Evolutionary conservation across 37 sponge, comb jelly and placozoan genomes (phyloP), one percentile per base, ranked within the genome.

Genomic region (Axinella damicornis): DNA sequence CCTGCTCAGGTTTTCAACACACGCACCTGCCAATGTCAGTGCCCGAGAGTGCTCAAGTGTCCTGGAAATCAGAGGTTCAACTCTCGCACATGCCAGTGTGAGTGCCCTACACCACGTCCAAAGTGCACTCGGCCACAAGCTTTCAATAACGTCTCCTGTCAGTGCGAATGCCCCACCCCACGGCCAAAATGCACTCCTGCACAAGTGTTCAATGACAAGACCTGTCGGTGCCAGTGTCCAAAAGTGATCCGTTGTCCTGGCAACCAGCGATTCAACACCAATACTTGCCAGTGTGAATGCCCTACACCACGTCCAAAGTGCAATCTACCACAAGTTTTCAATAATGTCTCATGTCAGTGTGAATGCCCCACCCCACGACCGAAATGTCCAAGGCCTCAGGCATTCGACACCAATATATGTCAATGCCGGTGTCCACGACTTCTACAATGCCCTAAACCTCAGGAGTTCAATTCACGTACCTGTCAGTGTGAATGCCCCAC

Each of bases 111-210:
- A 35, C 53, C 27, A 9, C 1, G 54, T 4, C 30, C 33, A 1
- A 34, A 19, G 18, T 68, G 69, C n/a, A 27, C 17, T 28, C 30
- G 28, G 5, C 14, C 57, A 40, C 58, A 66, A 19, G 41, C 1
- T 32, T 62, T 53, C 54, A 74, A 82, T 19, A 25, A 0, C 20
- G 5, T 1, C 0, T 56, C 73, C 2, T 71, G 56, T 74, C 33
- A 69, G 54, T 89, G 89, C 59, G 78, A 89, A 54, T 88, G 88
- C 57, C 65, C 78, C 24, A 28, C 32, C 24, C 60, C 58, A 25
- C 40, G 6, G 27, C 66, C 71, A 13, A 59, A n/a, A 2, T 89
- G 89, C 36, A 53, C 67, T 19, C 31, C 38, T 18, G 76, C 81
- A 41, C 81, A 74, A 55, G 61, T 41, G n/a, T 86, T 71, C 27